These are phyloP conservation scores for Sus cebifrons DNA, from an alignment of 2,797 vertebrate species.

Conservation along the genomic window DNA sequence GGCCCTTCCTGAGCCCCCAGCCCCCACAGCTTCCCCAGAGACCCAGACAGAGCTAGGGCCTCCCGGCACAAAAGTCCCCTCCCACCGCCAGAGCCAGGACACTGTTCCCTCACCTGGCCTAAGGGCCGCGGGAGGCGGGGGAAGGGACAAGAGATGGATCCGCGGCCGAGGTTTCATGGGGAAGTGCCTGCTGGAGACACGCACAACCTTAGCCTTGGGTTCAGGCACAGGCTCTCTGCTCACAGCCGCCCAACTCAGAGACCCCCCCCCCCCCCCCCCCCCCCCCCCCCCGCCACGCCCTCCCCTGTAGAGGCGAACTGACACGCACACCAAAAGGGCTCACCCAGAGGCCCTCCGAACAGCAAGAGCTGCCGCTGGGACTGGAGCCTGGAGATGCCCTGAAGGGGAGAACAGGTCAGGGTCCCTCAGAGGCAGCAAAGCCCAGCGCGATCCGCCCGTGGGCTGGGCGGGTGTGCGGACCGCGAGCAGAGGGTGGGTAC, in stretches of 20 bases:
- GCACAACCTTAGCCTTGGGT: not conserved
- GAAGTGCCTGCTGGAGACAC: slow-evolving; percentile 47
- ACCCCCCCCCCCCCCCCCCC: not conserved
- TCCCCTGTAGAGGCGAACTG: not conserved
- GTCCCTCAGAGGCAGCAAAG: slow-evolving; percentile 13
- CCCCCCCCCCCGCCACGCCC: not conserved
- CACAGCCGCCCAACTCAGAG: not conserved
- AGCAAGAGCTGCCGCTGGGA: not conserved
- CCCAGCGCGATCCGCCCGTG: not conserved
- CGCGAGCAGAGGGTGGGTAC: not conserved
- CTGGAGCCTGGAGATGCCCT: not conserved
- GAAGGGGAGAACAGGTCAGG: not conserved
- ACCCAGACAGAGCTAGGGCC: not conserved
- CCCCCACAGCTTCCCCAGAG: not conserved
- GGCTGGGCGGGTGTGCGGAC: not conserved
- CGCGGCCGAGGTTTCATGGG: slow-evolving; percentile 73
- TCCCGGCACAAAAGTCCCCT: not conserved
- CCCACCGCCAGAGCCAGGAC: not conserved
- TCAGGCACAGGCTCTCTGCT: not conserved
- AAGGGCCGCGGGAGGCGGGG: not conserved
- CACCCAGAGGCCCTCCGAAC: not conserved
- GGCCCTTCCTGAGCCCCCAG: not conserved
- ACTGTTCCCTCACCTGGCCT: slow-evolving; percentile 74
- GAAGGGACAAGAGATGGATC: not conserved
- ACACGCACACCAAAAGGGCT: not conserved